Evolutionary conservation across 2,113 vertebrate species (phyloP).

Genomic region (Xenus cinereus): DNA sequence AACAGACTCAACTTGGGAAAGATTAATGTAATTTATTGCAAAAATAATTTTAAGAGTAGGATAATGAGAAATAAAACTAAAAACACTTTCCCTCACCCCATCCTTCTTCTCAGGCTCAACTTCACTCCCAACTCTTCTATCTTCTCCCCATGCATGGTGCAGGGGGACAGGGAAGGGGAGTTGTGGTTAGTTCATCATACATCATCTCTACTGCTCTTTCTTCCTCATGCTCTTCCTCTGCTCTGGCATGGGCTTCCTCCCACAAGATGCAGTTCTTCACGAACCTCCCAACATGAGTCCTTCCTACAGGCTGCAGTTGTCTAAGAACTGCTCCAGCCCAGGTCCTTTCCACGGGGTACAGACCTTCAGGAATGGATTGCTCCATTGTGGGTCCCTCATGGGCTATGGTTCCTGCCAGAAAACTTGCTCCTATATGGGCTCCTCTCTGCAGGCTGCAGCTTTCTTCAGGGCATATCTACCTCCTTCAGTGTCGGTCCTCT

Average conservation of each 20-base stretch:
- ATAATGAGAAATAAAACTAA: background rate
- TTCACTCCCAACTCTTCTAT: background rate
- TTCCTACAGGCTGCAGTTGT: background rate
- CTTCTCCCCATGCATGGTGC: fast-evolving
- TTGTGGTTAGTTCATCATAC: background rate
- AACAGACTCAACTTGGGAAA: background rate
- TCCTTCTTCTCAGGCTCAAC: background rate
- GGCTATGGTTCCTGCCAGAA: background rate
- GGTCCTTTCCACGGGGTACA: background rate
- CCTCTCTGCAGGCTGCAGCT: background rate
- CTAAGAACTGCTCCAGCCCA: background rate
- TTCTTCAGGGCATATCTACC: background rate
- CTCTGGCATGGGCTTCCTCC: background rate
- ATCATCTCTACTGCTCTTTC: fast-evolving
- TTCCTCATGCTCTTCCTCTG: background rate
- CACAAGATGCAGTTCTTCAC: fast-evolving
- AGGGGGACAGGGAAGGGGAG: fast-evolving
- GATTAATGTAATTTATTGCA: background rate
- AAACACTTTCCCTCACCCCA: background rate
- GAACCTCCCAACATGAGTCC: background rate
- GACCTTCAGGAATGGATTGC: background rate
- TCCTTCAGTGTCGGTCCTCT: background rate
- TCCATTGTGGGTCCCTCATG: background rate
- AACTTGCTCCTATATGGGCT: background rate
- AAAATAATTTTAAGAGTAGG: background rate